Evolutionary conservation across 2,797 vertebrate species (phyloP).

Genomic region (Tapera naevia): DNA sequence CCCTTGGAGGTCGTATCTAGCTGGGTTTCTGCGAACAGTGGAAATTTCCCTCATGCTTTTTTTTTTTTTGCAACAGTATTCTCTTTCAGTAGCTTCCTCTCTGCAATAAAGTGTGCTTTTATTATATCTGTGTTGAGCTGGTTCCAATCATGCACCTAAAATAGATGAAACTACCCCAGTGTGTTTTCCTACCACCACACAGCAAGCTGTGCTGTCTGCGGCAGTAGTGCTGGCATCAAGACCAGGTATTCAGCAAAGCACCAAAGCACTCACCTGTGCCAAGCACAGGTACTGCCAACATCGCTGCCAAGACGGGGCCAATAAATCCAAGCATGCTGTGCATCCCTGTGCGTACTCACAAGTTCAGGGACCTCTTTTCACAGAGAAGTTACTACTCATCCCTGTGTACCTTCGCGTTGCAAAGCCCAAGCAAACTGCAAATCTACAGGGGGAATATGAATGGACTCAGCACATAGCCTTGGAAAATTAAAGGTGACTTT

Average conservation of each 20-base stretch:
- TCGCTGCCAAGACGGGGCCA: fast-evolving
- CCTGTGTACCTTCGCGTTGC: background rate
- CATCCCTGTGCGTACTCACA: background rate
- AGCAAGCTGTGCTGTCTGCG: background rate
- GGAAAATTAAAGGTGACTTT: background rate
- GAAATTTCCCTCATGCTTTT: slow-evolving; percentile 60
- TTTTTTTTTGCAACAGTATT: slow-evolving; percentile 43
- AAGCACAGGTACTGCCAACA: slow-evolving; percentile 15
- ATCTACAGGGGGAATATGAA: background rate
- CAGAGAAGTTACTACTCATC: background rate
- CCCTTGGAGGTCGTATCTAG: background rate
- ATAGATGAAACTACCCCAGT: slow-evolving; percentile 51
- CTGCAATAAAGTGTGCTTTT: slow-evolving; percentile 46
- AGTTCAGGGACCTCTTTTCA: background rate
- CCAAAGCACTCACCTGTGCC: background rate
- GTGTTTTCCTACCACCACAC: background rate
- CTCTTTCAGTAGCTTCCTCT: slow-evolving; percentile 59
- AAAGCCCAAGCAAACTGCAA: background rate
- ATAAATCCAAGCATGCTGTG: background rate
- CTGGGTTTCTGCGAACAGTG: background rate
- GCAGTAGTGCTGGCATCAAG: background rate
- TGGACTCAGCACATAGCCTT: background rate
- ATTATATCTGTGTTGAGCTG: background rate
- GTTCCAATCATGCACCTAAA: slow-evolving; percentile 51
- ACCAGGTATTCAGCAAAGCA: background rate